phyloP scores from a whole-genome alignment of 2,888 invertebrate species.

The Escarpia spicata region DNA sequence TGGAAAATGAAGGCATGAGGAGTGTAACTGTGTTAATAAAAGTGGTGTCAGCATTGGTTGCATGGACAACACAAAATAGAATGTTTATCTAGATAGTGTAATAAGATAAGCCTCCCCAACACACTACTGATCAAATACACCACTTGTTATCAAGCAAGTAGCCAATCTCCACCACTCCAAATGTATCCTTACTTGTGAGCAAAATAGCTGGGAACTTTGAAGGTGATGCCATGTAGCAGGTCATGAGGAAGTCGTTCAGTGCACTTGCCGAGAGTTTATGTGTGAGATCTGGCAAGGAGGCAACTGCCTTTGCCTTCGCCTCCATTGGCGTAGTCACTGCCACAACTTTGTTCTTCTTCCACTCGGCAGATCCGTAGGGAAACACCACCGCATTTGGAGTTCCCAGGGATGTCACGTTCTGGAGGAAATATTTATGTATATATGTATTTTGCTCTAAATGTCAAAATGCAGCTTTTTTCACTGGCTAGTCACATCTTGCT shows the following conservation, averaged over 20 bases:
- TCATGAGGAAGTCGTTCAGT: slow-evolving; percentile 46
- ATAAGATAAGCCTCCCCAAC: too few relatives aligned
- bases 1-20: too few relatives aligned
- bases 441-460: neutral
- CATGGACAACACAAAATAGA: too few relatives aligned
- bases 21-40: too few relatives aligned
- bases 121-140: neutral
- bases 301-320: slow-evolving; percentile 42
- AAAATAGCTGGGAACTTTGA: slow-evolving; percentile 48
- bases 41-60: too few relatives aligned
- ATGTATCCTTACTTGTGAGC: slow-evolving; percentile 44
- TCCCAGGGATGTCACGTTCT: slow-evolving; percentile 38
- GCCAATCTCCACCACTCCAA: neutral
- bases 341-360: slow-evolving; percentile 43
- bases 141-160: neutral
- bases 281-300: slow-evolving; percentile 48
- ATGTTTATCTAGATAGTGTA: too few relatives aligned
- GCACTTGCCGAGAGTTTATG: slow-evolving; percentile 40
- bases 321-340: slow-evolving; percentile 44
- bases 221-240: slow-evolving; percentile 45
- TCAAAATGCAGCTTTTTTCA: neutral
- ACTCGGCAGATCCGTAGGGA: slow-evolving; percentile 45
- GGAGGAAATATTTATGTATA: slow-evolving; percentile 25
- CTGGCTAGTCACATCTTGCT: neutral
- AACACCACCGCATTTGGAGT: slow-evolving; percentile 45